Conservation (phyloP, 64 coral and sea anemone species). For the Actinia tenebrosa region DNA sequence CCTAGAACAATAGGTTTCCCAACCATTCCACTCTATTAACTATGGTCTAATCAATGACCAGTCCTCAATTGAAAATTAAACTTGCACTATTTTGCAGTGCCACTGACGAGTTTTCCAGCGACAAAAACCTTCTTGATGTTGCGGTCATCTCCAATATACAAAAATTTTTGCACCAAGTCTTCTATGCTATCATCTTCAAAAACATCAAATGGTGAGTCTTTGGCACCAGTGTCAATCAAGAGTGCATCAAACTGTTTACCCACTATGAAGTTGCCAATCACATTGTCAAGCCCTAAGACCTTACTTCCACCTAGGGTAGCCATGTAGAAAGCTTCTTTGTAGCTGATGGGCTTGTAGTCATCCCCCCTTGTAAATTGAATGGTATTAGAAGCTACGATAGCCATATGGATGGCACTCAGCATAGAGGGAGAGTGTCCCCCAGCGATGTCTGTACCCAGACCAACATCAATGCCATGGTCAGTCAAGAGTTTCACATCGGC, state of each 20-base stretch:
- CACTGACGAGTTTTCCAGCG: constrained; percentile 33
- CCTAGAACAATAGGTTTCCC: too few relatives aligned
- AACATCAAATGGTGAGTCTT: constrained; percentile 57
- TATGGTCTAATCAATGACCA: too few relatives aligned
- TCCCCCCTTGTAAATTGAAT: constrained; percentile 8
- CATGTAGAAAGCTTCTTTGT: constrained; percentile 72
- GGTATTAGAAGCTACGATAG: constrained; percentile 49
- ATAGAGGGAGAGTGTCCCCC: constrained; percentile 79
- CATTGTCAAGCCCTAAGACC: constrained; percentile 70
- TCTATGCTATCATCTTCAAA: constrained; percentile 48
- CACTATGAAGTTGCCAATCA: constrained; percentile 55
- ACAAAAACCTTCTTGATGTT: constrained; percentile 57
- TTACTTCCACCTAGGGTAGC: constrained; percentile 78
- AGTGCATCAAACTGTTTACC: constrained; percentile 89
- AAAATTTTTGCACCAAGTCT: constrained; percentile 7
- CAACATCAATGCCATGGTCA: constrained; percentile 60
- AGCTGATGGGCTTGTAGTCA: constrained; percentile 39
- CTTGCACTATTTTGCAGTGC: neutral
- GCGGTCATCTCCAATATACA: constrained; percentile 41
- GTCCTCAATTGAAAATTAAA: neutral
- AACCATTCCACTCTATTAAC: too few relatives aligned
- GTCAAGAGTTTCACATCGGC: constrained; percentile 59
- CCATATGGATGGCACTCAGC: constrained; percentile 59
- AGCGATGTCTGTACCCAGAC: constrained; percentile 75
- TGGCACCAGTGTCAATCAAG: constrained; percentile 43